phyloP scores from a whole-genome alignment of 2,797 vertebrate species.

The Champsocephalus esox region DNA sequence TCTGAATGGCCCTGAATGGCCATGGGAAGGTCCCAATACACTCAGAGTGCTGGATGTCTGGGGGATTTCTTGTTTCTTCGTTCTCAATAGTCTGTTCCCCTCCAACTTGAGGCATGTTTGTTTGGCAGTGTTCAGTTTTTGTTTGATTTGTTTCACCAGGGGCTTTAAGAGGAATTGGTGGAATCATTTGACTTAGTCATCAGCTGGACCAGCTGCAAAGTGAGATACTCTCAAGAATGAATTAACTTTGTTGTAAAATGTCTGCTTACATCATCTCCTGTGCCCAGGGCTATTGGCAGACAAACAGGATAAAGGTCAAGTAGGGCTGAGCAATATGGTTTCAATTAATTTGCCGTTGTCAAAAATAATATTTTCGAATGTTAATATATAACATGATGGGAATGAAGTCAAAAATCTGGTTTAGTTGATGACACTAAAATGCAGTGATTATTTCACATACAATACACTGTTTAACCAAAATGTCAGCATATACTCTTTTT shows the following conservation, averaged over 20 bases:
- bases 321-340: not conserved
- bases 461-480: not conserved
- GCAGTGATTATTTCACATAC: not conserved
- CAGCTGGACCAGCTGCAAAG: slow-evolving; percentile 6
- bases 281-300: slow-evolving; percentile 8
- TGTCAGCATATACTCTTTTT: not conserved
- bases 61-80: slow-evolving; percentile 5
- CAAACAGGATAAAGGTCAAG: not conserved
- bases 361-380: not conserved
- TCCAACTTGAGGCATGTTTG: slow-evolving; percentile 14
- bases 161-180: slow-evolving; percentile 15
- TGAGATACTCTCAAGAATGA: not conserved
- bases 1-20: slow-evolving; percentile 47
- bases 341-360: not conserved
- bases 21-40: slow-evolving; percentile 33
- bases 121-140: slow-evolving; percentile 4
- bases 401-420: not conserved
- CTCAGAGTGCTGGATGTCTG: slow-evolving; percentile 18
- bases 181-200: slow-evolving; percentile 30
- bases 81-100: not conserved
- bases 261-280: slow-evolving; percentile 8
- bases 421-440: slow-evolving; percentile 3
- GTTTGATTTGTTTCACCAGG: slow-evolving; percentile 6
- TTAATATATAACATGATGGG: not conserved
- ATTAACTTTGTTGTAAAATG: not conserved